A percentile compares a stretch with the other conserved stretches of the same genome.
These are phyloP conservation scores for Thunnus maccoyii DNA, from an alignment of 2,113 vertebrate species.

Conservation along the genomic window DNA sequence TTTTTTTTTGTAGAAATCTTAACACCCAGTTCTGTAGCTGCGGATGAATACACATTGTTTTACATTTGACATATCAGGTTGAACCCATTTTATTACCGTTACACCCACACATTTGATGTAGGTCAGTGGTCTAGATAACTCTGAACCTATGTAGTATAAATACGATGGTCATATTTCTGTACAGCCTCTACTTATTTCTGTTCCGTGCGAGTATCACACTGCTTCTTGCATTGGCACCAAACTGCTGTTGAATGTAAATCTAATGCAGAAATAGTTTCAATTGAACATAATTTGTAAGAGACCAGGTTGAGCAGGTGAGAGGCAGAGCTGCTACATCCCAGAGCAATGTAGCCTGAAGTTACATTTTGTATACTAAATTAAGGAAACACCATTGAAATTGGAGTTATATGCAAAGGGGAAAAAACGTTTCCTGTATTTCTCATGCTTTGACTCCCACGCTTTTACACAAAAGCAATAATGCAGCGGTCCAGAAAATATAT, in stretches of 20 bases:
- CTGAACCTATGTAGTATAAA: neutral
- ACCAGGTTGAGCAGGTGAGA: neutral
- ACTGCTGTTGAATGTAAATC: neutral
- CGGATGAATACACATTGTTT: too few relatives aligned
- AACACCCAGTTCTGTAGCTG: too few relatives aligned
- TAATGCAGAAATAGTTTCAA: neutral
- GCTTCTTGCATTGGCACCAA: neutral
- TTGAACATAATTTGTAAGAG: neutral
- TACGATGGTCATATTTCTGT: neutral
- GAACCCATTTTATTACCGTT: too few relatives aligned
- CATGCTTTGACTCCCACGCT: slow-evolving; percentile 34
- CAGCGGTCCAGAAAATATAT: slow-evolving; percentile 50
- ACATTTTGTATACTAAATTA: slow-evolving; percentile 22
- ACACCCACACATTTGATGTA: too few relatives aligned
- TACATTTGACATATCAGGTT: too few relatives aligned
- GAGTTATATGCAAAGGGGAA: too few relatives aligned
- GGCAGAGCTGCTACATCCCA: neutral
- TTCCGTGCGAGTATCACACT: neutral
- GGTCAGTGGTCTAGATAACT: too few relatives aligned
- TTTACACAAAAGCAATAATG: slow-evolving; percentile 60
- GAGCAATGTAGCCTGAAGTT: slow-evolving; percentile 8
- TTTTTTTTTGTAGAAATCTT: too few relatives aligned
- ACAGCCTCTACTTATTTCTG: too few relatives aligned
- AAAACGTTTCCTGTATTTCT: slow-evolving; percentile 9
- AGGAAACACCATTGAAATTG: neutral